Base-by-base conservation (phyloP, 1,140 invertebrate genomes). In the Papilio polyxenes region DNA sequence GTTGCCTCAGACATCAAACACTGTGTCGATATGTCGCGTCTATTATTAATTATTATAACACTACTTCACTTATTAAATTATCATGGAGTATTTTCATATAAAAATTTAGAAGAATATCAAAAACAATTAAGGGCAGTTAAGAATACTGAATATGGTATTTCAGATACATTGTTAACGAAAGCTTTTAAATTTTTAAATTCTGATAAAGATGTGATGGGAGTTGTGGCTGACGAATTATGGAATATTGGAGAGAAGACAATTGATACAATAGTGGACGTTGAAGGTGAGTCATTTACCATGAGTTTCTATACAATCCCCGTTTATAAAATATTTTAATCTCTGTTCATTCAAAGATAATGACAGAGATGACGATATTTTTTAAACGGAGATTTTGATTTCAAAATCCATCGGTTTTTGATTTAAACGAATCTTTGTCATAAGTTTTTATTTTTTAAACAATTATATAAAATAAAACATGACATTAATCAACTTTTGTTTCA, bases 161-260 rank as follows among this genome's bases (percentile, higher is more conserved):
- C 75, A 23, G 75, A 77, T 51, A 77, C 44, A 8, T 77, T 77
- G 5, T 31, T 77, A 56, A 77, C 75, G 8, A 77, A 77, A 77
- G 75, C 75, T 51, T 77, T 77, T 49, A 53, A 77, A 17, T 56
- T 77, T 51, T 31, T 77, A 51, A 77, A 77, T 77, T 77, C 75
- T 9, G 75, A 77, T n/a, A 53, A 53, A 53, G 49, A 77, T 56
- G 15, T 77, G 75, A 77, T 77, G 75, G 48, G 75, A 51, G 11
- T 77, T n/a, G 75, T 77, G 0, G 75, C 75, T 23, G 75, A 53
- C 11, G 75, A 77, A 53, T 9, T 77, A 10, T 77, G 75, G 75
- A 77, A 77, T 53, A 20, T 77, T 56, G 75, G 75, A 51, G 48
- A 77, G 48, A 77, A 77, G 20, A 53, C 75, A 20, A 77, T 77